Percentiles rank a stretch among this genome's conserved stretches.
phyloP scores from a whole-genome alignment of 2,113 vertebrate genomes.

The Monarcha castaneiventris region DNA sequence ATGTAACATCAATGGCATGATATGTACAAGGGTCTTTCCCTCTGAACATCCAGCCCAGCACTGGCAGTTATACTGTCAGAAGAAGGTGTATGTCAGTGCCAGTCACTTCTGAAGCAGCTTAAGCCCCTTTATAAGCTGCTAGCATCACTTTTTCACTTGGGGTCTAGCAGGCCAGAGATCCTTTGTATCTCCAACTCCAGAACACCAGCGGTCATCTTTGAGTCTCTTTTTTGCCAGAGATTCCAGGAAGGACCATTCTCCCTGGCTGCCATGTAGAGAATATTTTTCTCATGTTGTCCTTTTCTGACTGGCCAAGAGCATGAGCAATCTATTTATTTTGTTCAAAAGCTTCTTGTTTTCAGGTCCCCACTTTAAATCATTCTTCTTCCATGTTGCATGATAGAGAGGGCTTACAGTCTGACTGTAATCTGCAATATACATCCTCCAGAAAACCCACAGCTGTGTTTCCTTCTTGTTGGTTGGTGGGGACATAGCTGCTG shows the following conservation, averaged over 20 bases:
- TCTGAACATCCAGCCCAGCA: background rate
- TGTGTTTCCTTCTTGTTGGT: background rate
- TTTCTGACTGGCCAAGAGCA: background rate
- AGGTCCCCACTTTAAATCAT: background rate
- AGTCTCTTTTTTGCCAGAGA: background rate
- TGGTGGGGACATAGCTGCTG: background rate
- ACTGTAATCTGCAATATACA: background rate
- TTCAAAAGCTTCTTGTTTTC: background rate
- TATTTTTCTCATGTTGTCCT: background rate
- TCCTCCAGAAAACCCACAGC: background rate
- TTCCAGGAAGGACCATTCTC: background rate
- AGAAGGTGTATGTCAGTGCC: background rate
- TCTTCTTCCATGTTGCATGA: background rate
- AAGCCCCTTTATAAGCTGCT: background rate
- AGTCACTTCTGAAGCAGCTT: background rate
- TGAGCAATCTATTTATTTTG: background rate
- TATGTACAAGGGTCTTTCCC: background rate
- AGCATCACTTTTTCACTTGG: background rate
- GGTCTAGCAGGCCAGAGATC: background rate
- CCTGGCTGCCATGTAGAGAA: background rate
- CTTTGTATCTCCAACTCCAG: background rate
- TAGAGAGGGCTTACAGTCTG: background rate
- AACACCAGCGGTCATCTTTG: background rate
- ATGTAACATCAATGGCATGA: background rate
- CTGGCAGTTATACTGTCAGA: rapidly evolving